Conservation (phyloP, 2,888 invertebrate species). For the Poecilus cupreus region DNA sequence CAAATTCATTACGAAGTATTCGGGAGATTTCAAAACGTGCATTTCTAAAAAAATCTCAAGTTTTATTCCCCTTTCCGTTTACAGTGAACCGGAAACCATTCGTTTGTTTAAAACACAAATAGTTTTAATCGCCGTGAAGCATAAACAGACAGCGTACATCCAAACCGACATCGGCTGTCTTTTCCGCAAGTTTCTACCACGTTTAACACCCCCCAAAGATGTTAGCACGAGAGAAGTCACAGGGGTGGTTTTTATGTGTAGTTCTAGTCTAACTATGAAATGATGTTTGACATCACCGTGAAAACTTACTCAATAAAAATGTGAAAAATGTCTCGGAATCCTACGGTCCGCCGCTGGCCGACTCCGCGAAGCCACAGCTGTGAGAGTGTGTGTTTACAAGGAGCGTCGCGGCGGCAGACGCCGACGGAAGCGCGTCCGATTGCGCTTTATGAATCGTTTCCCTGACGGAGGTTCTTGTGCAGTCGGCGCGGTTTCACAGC, state of each 20-base stretch:
- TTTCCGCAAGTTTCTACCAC: not conserved
- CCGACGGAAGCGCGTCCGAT: not conserved
- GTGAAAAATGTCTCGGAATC: too few relatives aligned
- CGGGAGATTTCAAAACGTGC: too few relatives aligned
- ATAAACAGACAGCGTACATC: conserved; percentile 14
- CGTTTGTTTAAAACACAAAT: conserved; percentile 48
- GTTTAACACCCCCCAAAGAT: too few relatives aligned
- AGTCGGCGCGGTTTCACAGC: not conserved
- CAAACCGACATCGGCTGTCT: not conserved
- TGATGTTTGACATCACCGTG: too few relatives aligned
- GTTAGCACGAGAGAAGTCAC: too few relatives aligned
- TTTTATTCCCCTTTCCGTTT: conserved; percentile 1
- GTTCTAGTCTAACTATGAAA: too few relatives aligned
- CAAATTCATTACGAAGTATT: too few relatives aligned
- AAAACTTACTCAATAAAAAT: too few relatives aligned
- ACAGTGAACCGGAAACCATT: conserved; percentile 33
- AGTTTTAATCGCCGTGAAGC: conserved; percentile 41
- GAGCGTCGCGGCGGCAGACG: not conserved
- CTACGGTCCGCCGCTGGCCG: too few relatives aligned
- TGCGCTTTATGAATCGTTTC: not conserved
- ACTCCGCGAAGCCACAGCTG: not conserved
- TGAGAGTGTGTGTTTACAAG: not conserved
- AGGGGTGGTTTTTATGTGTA: too few relatives aligned
- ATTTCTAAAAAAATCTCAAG: not conserved
- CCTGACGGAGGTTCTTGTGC: not conserved